Evolutionary conservation across 1,140 invertebrate species (phyloP).

Genomic region (Anastrepha ludens): DNA sequence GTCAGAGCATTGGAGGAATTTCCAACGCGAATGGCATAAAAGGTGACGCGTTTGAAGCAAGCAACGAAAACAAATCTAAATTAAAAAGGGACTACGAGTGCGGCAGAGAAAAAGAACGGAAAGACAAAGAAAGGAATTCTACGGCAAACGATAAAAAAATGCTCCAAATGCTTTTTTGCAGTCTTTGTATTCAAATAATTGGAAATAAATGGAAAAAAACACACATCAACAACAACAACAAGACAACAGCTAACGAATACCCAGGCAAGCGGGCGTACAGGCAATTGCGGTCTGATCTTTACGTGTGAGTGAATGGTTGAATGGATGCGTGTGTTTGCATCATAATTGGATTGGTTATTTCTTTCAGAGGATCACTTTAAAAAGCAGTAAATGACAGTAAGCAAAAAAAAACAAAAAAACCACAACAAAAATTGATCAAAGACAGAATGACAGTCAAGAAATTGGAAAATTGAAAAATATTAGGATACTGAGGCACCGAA

Average conservation of each 20-base stretch:
- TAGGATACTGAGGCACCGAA: slow-evolving; percentile 28
- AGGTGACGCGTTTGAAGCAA: slow-evolving; percentile 9
- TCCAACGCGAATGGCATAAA: slow-evolving; percentile 30
- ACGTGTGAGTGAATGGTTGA: slow-evolving; percentile 6
- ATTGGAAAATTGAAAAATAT: slow-evolving; percentile 39
- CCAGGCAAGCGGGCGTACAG: slow-evolving; percentile 8
- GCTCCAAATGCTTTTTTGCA: slow-evolving; percentile 8
- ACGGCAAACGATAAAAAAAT: not conserved
- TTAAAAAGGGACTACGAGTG: slow-evolving; percentile 15
- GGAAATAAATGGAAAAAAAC: not conserved
- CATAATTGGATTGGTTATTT: slow-evolving; percentile 50
- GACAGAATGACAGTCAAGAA: slow-evolving; percentile 35
- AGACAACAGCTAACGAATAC: not conserved
- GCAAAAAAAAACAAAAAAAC: not conserved
- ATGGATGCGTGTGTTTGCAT: slow-evolving; percentile 43
- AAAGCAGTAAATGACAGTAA: not conserved
- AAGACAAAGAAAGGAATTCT: slow-evolving; percentile 13
- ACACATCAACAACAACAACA: not conserved
- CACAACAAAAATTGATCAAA: not conserved
- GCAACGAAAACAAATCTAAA: slow-evolving; percentile 20
- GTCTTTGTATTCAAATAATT: slow-evolving; percentile 40
- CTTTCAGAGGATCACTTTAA: not conserved
- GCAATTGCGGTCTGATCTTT: slow-evolving; percentile 50
- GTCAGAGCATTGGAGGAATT: slow-evolving; percentile 43
- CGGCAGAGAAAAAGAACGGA: not conserved